A percentile compares a stretch with the other conserved stretches of the same genome.
Evolutionary conservation across 2,113 vertebrate species (phyloP).

Genomic region (Nycticebus coucang): DNA sequence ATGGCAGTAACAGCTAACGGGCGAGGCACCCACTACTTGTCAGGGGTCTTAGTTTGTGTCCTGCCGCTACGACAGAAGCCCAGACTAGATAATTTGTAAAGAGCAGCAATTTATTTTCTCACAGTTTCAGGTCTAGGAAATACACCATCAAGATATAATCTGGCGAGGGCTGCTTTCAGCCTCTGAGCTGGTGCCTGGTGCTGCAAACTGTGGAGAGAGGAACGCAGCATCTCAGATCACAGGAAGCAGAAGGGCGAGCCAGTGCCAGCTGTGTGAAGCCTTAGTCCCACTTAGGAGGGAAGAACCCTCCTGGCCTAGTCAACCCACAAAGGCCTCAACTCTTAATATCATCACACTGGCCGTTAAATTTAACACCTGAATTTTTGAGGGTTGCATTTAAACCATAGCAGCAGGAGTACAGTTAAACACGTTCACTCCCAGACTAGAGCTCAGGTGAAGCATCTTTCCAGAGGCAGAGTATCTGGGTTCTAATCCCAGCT

Average conservation of each 20-base stretch:
- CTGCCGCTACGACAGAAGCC: neutral
- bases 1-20: neutral
- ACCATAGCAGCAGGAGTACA: neutral
- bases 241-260: neutral
- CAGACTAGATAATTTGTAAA: neutral
- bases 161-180: neutral
- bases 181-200: neutral
- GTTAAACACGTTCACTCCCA: neutral
- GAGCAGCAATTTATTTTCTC: neutral
- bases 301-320: neutral
- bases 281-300: neutral
- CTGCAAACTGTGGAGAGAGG: neutral
- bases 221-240: neutral
- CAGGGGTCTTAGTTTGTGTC: neutral
- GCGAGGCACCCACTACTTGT: neutral
- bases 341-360: neutral
- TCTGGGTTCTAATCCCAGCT: neutral
- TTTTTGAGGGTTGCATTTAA: neutral
- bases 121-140: neutral
- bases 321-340: neutral
- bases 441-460: neutral
- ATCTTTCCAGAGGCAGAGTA: neutral
- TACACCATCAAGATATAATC: neutral
- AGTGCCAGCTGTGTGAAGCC: neutral
- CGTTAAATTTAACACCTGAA: neutral